Base-by-base conservation (phyloP, 1,140 invertebrate species). In the Nylanderia fulva region DNA sequence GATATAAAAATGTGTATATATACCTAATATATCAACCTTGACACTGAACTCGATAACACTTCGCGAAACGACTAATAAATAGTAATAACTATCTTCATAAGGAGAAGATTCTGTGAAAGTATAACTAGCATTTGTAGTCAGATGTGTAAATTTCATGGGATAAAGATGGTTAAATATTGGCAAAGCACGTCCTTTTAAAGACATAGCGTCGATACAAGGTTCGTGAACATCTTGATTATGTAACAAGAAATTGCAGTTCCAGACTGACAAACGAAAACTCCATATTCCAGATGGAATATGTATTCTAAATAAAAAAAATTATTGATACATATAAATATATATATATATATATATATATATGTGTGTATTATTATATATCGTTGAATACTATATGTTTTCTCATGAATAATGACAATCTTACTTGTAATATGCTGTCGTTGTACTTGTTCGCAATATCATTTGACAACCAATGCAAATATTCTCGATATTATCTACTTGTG, bases 1-100 rank as follows among this genome's bases (percentile, higher is more conserved):
- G 4, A 45, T 13, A 45, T n/a, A n/a, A n/a, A n/a, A n/a, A n/a
- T n/a, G n/a, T n/a, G n/a, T n/a, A n/a, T n/a, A n/a, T n/a, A n/a
- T 89, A 96, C 95, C 95, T 87, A 91, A 91, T 24, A 91, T 91
- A 5, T 87, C 91, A 69, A 96, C 92, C 82, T 94, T 92, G 29
- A 95, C 83, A 68, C 93, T 94, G 77, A 95, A 95, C 36, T 92
- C 89, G 66, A 95, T 94, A 36, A 94, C 90, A 74, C 93, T 95
- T 80, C 93, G 93, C 5, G 95, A 94, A 45, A 95, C 91, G 42
- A 96, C 91, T 85, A 96, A 88, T 58, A 96, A 88, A 92, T 96
- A 96, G 89, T 96, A 96, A 92, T 96, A 96, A 64, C 93, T 93
- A 86, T 96, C 95, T 85, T 95, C 94, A 80, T 91, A 95, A 18